A percentile compares a stretch with the other conserved stretches of the same genome.
Conservation (phyloP, 2,113 vertebrate species). For the Camelus bactrianus region DNA sequence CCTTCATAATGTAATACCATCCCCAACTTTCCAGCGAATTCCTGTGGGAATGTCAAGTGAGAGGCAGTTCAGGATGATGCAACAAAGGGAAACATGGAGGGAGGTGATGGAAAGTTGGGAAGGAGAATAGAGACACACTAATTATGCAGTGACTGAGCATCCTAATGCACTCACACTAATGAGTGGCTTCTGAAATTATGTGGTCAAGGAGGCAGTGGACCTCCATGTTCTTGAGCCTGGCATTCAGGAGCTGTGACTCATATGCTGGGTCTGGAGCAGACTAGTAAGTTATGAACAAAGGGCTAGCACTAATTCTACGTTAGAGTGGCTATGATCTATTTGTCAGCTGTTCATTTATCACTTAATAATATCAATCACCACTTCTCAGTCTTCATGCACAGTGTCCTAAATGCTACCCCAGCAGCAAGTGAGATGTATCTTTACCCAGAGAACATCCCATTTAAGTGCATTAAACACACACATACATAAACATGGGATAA, state of each 20-base stretch:
- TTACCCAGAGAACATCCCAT: background rate
- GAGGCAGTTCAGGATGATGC: background rate
- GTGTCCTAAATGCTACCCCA: background rate
- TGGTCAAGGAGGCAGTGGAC: background rate
- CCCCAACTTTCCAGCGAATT: conserved; percentile 61
- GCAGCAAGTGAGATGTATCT: background rate
- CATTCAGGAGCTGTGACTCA: background rate
- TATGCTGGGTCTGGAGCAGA: background rate
- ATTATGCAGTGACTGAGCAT: background rate
- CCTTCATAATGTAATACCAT: conserved; percentile 51
- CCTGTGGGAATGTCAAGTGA: conserved; percentile 21
- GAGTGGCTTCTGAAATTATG: background rate
- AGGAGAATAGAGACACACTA: background rate
- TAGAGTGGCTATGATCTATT: background rate
- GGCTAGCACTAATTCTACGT: background rate
- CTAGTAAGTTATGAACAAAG: background rate
- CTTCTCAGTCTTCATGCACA: background rate
- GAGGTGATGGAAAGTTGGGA: background rate
- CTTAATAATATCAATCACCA: background rate
- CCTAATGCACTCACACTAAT: background rate
- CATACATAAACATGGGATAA: background rate
- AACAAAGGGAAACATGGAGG: background rate
- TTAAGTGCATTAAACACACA: background rate
- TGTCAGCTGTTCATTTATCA: conserved; percentile 39
- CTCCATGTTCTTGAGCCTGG: background rate